Conservation (phyloP, 2,888 invertebrate species). For the Tortricodes alternella region DNA sequence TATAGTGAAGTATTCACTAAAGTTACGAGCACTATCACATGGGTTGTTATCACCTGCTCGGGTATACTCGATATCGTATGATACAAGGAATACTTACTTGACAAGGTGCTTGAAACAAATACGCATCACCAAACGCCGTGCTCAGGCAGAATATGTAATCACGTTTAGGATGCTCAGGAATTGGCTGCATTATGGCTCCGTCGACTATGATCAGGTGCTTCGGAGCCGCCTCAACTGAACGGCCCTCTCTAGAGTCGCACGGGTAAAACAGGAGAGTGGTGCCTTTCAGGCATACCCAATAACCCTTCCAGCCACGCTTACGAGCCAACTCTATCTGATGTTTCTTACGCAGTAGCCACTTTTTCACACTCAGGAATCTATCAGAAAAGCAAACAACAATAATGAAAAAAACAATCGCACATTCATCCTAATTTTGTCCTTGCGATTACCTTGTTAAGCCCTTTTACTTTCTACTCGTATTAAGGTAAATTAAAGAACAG, state of each 20-base stretch:
- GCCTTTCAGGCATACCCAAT: constrained; percentile 99
- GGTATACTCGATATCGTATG: neutral
- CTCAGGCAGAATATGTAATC: constrained; percentile 99
- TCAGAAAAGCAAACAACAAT: neutral
- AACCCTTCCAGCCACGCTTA: constrained; percentile 98
- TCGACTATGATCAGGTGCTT: constrained; percentile 98
- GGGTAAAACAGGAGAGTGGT: constrained; percentile 98
- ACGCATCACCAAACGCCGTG: constrained; percentile 98
- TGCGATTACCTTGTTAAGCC: constrained; percentile 46
- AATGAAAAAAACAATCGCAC: constrained; percentile 45
- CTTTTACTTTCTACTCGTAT: neutral
- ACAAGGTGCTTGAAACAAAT: constrained; percentile 96
- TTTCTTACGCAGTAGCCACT: constrained; percentile 98
- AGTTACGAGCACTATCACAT: neutral
- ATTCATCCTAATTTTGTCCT: constrained; percentile 52
- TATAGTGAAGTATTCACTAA: neutral
- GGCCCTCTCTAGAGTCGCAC: constrained; percentile 95
- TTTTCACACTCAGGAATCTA: constrained; percentile 98
- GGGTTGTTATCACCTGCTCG: neutral
- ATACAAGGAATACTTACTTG: constrained; percentile 85
- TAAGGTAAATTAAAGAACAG: neutral
- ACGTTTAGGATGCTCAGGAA: constrained; percentile 99
- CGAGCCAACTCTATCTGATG: constrained; percentile 98
- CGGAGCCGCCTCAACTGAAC: constrained; percentile 95
- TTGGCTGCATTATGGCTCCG: constrained; percentile 98